phyloP scores from a whole-genome alignment of 2,888 invertebrate species.

The Lottia scabra region DNA sequence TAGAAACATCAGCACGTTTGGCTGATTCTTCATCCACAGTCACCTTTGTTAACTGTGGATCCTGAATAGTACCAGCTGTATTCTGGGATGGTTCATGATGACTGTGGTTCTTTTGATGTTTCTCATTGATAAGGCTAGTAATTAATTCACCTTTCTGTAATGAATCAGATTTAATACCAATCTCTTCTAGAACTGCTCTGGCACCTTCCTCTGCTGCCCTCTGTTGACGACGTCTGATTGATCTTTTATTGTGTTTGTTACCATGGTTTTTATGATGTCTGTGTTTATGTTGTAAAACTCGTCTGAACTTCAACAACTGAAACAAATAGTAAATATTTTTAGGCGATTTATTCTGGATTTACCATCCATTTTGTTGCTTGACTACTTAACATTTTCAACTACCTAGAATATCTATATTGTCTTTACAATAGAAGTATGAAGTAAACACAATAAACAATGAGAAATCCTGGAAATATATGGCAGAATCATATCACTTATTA shows the following conservation, averaged over 20 bases:
- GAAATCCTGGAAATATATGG: too few species aligned
- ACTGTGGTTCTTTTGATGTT: background rate
- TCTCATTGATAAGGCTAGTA: slow-evolving; percentile 7
- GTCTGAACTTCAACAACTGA: slow-evolving; percentile 50
- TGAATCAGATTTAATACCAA: slow-evolving; percentile 43
- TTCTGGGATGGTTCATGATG: background rate
- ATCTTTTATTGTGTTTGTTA: slow-evolving; percentile 17
- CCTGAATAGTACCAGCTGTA: background rate
- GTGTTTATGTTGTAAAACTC: slow-evolving; percentile 34
- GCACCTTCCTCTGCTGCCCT: slow-evolving; percentile 24
- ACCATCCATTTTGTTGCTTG: too few species aligned
- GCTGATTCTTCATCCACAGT: slow-evolving; percentile 20
- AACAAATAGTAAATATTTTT: slow-evolving; percentile 11
- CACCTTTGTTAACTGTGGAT: slow-evolving; percentile 10
- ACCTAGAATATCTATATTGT: too few species aligned
- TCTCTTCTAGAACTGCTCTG: slow-evolving; percentile 41
- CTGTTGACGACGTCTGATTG: background rate
- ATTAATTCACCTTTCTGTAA: slow-evolving; percentile 32
- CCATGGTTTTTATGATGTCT: background rate
- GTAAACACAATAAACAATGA: background rate
- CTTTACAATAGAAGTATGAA: too few species aligned
- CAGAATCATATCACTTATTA: too few species aligned
- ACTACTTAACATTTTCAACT: too few species aligned
- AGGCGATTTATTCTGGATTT: too few species aligned
- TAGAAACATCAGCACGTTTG: slow-evolving; percentile 17